A percentile compares a stretch with the other conserved stretches of the same genome.
Conservation (phyloP, 2,888 invertebrate genomes). For the Netelia fuscicornis region DNA sequence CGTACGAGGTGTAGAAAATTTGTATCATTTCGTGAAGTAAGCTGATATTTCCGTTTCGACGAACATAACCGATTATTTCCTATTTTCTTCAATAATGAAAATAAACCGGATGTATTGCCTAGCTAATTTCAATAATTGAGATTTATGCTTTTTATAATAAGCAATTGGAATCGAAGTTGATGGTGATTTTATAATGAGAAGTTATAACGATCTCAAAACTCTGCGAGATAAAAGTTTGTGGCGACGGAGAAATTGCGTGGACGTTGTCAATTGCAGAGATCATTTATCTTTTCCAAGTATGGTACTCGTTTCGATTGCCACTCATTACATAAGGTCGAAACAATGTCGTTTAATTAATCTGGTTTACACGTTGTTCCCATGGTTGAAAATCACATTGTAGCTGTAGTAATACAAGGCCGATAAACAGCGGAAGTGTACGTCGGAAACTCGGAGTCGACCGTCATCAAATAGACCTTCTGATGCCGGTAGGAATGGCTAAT, state of each 20-base stretch:
- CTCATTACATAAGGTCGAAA: neutral
- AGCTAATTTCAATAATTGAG: too few relatives aligned
- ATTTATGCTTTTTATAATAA: too few relatives aligned
- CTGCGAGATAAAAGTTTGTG: constrained; percentile 3
- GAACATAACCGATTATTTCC: too few relatives aligned
- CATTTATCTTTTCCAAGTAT: neutral
- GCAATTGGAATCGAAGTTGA: neutral
- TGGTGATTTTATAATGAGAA: constrained; percentile 9
- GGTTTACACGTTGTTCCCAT: constrained; percentile 11
- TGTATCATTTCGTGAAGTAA: too few relatives aligned
- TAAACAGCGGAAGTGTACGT: neutral
- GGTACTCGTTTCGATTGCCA: neutral
- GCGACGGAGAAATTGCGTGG: neutral
- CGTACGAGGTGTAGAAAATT: neutral
- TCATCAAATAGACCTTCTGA: constrained; percentile 15
- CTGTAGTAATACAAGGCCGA: neutral
- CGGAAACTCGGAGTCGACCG: neutral
- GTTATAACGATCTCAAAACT: neutral
- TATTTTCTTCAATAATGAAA: too few relatives aligned
- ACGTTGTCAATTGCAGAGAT: neutral
- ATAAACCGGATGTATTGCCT: too few relatives aligned
- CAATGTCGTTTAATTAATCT: constrained; percentile 20
- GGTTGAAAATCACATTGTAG: constrained; percentile 18
- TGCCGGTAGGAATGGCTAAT: neutral
- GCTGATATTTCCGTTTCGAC: too few relatives aligned